These are phyloP conservation scores for Epinotia nisella DNA, from an alignment of 2,888 invertebrate genomes.

Conservation along the genomic window DNA sequence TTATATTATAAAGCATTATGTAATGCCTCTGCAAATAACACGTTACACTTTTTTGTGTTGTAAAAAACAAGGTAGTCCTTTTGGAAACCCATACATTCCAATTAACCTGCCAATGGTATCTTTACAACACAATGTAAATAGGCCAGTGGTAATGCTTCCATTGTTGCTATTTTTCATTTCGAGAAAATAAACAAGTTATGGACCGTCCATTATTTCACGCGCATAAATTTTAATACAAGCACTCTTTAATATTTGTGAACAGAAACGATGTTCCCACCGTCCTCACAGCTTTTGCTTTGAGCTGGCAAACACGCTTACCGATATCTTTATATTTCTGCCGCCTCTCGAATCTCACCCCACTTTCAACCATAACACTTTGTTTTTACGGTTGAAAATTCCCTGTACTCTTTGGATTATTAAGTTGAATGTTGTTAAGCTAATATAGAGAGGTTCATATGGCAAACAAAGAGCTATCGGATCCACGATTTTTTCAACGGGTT, in stretches of 20 bases:
- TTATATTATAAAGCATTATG: no score
- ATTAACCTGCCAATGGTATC: conserved; percentile 34
- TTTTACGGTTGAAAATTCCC: conserved; percentile 42
- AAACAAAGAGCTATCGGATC: conserved; percentile 71
- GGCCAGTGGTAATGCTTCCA: conserved; percentile 39
- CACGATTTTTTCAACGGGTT: conserved; percentile 70
- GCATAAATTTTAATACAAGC: conserved; percentile 51
- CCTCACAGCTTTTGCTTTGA: conserved; percentile 64
- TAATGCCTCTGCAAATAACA: not conserved
- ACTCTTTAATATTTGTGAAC: conserved; percentile 68
- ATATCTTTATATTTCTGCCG: conserved; percentile 64
- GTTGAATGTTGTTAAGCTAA: conserved; percentile 67
- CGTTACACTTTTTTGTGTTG: not conserved
- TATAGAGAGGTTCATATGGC: conserved; percentile 57
- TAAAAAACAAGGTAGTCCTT: not conserved
- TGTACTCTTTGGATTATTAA: conserved; percentile 50
- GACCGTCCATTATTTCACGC: conserved; percentile 36
- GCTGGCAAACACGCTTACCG: conserved; percentile 64
- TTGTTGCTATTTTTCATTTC: conserved; percentile 43
- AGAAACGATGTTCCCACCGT: conserved; percentile 73
- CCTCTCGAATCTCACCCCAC: conserved; percentile 35
- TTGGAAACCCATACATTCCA: conserved; percentile 10
- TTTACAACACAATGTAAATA: conserved; percentile 27
- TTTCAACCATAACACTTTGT: conserved; percentile 35
- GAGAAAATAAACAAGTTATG: conserved; percentile 40